A percentile compares a stretch with the other conserved stretches of the same genome.
Evolutionary conservation across 37 sponge, comb jelly and placozoan genomes (phyloP).

Genomic region (Halichondria panicea): DNA sequence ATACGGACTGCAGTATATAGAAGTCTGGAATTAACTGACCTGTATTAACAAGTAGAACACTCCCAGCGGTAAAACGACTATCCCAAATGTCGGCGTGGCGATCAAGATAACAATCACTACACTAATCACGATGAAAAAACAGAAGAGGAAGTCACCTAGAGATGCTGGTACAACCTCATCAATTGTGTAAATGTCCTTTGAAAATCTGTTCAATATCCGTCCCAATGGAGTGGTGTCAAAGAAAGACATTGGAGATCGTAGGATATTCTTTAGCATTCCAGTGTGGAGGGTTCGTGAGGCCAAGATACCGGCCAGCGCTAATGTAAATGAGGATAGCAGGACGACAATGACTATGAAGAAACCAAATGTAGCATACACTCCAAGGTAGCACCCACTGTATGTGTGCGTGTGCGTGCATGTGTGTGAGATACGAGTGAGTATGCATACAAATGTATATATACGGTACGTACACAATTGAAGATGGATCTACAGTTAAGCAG

Average conservation of each 20-base stretch:
- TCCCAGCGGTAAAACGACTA: conserved; percentile 77
- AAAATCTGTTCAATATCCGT: conserved; percentile 90
- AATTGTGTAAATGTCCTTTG: conserved; percentile 88
- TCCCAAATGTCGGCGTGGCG: conserved; percentile 77
- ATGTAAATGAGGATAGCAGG: conserved; percentile 50
- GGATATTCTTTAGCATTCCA: conserved; percentile 59
- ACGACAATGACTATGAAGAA: conserved; percentile 41
- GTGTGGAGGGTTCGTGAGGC: conserved; percentile 70
- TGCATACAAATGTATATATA: too few relatives aligned
- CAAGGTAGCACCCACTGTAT: conserved; percentile 53
- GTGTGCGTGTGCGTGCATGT: conserved; percentile 26
- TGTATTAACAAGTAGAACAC: conserved; percentile 77
- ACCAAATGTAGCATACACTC: conserved; percentile 74
- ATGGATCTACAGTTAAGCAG: too few relatives aligned
- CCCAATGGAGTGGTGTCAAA: conserved; percentile 95
- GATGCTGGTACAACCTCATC: conserved; percentile 83
- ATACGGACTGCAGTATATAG: too few relatives aligned
- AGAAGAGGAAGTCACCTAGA: conserved; percentile 38
- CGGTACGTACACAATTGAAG: too few relatives aligned
- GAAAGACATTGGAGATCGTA: conserved; percentile 90
- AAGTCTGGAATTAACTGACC: conserved; percentile 50
- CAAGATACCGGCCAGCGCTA: conserved; percentile 69
- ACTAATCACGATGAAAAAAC: conserved; percentile 46
- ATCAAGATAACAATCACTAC: conserved; percentile 71
- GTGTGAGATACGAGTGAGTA: too few relatives aligned